Evolutionary conservation across 1,140 invertebrate genomes (phyloP), one percentile per base, ranked within the genome.

Genomic region (Rhizoglyphus robini): DNA sequence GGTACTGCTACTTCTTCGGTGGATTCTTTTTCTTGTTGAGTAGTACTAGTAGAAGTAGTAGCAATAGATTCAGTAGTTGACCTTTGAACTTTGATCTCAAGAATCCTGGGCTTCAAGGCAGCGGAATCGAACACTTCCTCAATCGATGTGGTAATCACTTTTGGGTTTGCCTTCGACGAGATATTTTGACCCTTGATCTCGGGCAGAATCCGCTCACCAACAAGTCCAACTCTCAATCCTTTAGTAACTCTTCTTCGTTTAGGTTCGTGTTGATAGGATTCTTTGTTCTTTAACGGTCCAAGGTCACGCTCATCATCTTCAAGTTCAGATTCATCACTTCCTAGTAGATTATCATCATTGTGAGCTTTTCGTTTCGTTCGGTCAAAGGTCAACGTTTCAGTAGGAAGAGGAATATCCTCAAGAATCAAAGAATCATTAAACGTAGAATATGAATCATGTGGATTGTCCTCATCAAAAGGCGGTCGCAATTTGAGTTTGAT

Each of bases 261-360:
- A 15, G 27, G 3, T 46, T 34, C 32, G 30, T 29, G 27, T 18
- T 60, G 8, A 2, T 11, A 27, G 4, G 58, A n/a, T n/a, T n/a
- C n/a, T n/a, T n/a, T n/a, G n/a, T n/a, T n/a, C n/a, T n/a, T n/a
- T n/a, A n/a, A n/a, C n/a, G n/a, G n/a, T n/a, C n/a, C n/a, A n/a
- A n/a, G n/a, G n/a, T n/a, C n/a, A n/a, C n/a, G n/a, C n/a, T n/a
- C n/a, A n/a, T n/a, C n/a, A n/a, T n/a, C n/a, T 30, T 60, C 58
- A 11, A 60, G 29, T 18, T 60, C 58, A 34, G 58, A 60, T 27
- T 60, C 58, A n/a, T 60, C 58, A 46, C 36, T 41, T 8, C 8
- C 8, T 41, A 41, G 18, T 15, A 46, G 41, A 23, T 46, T 15
- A 23, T 46, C 15, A 54, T 54, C 23, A 32, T 54, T 25, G 51